Conservation (phyloP, 2,113 vertebrate genomes). For the Prochilodus magdalenae region DNA sequence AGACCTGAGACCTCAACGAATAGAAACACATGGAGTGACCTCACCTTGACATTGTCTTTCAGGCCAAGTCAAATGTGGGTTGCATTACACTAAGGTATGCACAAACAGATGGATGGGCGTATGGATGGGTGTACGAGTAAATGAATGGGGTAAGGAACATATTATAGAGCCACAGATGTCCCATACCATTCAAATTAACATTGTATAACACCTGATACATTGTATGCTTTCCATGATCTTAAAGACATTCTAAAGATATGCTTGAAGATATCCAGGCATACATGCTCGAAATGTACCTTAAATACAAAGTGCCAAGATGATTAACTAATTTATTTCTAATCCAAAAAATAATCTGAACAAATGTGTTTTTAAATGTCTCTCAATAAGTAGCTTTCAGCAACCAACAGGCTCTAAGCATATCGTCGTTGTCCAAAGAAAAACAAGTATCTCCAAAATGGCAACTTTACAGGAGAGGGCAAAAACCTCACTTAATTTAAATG, state of each 20-base stretch:
- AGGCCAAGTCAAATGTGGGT: not conserved
- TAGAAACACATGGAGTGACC: conserved; percentile 25
- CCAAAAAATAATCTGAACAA: too few relatives aligned
- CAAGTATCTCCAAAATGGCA: too few relatives aligned
- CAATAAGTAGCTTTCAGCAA: not conserved
- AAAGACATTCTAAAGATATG: not conserved
- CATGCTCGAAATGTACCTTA: not conserved
- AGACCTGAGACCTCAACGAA: not conserved
- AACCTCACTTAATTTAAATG: too few relatives aligned
- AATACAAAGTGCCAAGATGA: not conserved
- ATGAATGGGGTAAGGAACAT: not conserved
- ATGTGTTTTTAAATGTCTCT: too few relatives aligned
- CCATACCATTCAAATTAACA: not conserved
- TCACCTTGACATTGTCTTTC: not conserved
- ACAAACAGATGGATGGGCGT: not conserved
- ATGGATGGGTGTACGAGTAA: not conserved
- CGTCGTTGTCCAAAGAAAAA: too few relatives aligned
- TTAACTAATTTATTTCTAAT: not conserved
- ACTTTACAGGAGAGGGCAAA: too few relatives aligned
- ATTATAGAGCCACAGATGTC: not conserved
- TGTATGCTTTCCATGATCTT: too few relatives aligned
- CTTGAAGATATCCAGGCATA: too few relatives aligned
- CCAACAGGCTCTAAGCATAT: not conserved
- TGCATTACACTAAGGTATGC: not conserved
- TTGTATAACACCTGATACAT: not conserved